Conservation (phyloP, 2,113 vertebrate genomes). For the Labeo rohita region DNA sequence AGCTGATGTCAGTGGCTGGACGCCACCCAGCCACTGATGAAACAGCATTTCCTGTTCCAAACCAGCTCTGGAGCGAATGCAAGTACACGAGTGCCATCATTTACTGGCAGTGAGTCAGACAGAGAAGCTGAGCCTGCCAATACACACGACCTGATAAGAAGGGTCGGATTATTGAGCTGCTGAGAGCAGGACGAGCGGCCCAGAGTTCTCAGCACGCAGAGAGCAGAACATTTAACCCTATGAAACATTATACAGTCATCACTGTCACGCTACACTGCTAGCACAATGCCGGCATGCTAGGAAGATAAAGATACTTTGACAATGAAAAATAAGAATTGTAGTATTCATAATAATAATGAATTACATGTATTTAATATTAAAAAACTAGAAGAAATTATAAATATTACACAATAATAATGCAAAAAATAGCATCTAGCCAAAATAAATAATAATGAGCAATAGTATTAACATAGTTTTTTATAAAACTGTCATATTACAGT, state of each 20-base stretch:
- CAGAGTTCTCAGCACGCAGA: background rate
- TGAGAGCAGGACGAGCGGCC: background rate
- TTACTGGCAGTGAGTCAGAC: conserved; percentile 37
- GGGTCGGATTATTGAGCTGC: conserved; percentile 25
- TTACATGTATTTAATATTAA: background rate
- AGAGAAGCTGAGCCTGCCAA: conserved; percentile 20
- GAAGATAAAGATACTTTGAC: background rate
- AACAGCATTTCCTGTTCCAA: conserved; percentile 74
- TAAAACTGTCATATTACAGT: background rate
- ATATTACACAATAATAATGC: background rate
- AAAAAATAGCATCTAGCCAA: background rate
- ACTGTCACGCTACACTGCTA: background rate
- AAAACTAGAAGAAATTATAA: background rate
- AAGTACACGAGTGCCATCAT: background rate
- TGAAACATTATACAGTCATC: background rate
- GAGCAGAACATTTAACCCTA: conserved; percentile 26
- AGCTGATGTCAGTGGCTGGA: conserved; percentile 63
- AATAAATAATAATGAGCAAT: background rate
- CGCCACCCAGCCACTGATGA: conserved; percentile 72
- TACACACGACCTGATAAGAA: conserved; percentile 30
- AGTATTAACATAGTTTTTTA: background rate
- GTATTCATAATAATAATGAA: background rate
- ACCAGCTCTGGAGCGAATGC: conserved; percentile 39
- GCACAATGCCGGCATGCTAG: background rate
- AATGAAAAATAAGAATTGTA: background rate